A percentile compares a stretch with the other conserved stretches of the same genome.
Evolutionary conservation across 2,888 invertebrate genomes (phyloP).

Genomic region (Trimorus sp.): DNA sequence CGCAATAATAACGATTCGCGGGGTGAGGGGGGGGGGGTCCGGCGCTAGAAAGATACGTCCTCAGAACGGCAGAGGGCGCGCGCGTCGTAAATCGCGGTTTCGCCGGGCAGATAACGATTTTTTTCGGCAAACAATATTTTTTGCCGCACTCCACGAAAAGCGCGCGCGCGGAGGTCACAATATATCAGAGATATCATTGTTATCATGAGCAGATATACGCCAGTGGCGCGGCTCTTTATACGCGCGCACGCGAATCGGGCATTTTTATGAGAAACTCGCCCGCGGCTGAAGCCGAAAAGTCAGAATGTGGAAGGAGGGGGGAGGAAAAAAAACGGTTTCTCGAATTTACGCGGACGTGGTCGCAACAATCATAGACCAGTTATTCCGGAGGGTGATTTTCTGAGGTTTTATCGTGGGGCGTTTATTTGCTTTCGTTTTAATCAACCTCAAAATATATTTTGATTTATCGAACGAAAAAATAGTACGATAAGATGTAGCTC

Average conservation of each 20-base stretch:
- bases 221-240: constrained; percentile 63
- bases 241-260: constrained; percentile 76
- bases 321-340: constrained; percentile 47
- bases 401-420: too few relatives aligned
- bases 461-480: too few relatives aligned
- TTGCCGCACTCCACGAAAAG: constrained; percentile 61
- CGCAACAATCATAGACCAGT: too few relatives aligned
- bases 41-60: constrained; percentile 41
- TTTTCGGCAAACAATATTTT: constrained; percentile 64
- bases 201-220: constrained; percentile 75
- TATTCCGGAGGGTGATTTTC: too few relatives aligned
- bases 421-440: too few relatives aligned
- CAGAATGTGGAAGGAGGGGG: constrained; percentile 29
- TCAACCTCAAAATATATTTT: too few relatives aligned
- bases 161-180: constrained; percentile 71
- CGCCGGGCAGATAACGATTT: constrained; percentile 66
- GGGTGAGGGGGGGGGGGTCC: constrained; percentile 24
- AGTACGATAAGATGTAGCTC: too few relatives aligned
- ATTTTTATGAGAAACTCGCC: constrained; percentile 80
- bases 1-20: constrained; percentile 27
- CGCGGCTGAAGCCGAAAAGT: constrained; percentile 58
- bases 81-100: constrained; percentile 66
- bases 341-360: constrained; percentile 39
- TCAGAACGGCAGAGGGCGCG: constrained; percentile 36
- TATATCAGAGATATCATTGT: constrained; percentile 80